These are phyloP conservation scores for Leptoclinus maculatus DNA, from an alignment of 2,797 vertebrate genomes.

Conservation along the genomic window DNA sequence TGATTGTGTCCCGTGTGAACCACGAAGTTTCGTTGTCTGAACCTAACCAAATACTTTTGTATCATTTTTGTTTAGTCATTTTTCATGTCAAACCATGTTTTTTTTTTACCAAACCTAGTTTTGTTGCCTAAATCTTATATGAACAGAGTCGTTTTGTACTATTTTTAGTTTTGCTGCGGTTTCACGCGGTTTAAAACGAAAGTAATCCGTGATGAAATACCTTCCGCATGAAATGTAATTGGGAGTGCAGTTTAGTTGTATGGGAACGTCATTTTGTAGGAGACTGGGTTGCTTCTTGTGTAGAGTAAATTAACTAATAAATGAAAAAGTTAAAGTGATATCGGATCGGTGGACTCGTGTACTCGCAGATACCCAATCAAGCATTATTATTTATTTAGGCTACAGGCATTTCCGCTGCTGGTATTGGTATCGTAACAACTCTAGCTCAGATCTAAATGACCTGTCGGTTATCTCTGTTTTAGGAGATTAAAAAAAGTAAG, in stretches of 20 bases:
- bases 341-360: background rate
- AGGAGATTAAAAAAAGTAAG: constrained; percentile 10
- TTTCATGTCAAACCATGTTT: background rate
- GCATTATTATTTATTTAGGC: background rate
- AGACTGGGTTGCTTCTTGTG: background rate
- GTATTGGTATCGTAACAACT: background rate
- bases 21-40: background rate
- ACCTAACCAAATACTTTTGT: background rate
- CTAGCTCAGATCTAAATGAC: constrained; percentile 22
- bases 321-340: background rate
- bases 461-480: constrained; percentile 22
- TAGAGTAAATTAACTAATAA: background rate
- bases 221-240: background rate
- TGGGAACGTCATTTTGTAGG: background rate
- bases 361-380: background rate
- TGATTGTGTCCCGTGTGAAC: background rate
- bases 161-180: background rate
- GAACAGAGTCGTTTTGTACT: background rate
- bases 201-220: background rate
- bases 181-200: background rate
- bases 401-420: background rate
- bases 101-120: background rate
- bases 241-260: background rate
- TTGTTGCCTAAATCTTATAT: background rate
- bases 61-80: background rate